A percentile compares a stretch with the other conserved stretches of the same genome.
Evolutionary conservation across 2,888 invertebrate species (phyloP).

Genomic region (Hemicrepidius hirtus): DNA sequence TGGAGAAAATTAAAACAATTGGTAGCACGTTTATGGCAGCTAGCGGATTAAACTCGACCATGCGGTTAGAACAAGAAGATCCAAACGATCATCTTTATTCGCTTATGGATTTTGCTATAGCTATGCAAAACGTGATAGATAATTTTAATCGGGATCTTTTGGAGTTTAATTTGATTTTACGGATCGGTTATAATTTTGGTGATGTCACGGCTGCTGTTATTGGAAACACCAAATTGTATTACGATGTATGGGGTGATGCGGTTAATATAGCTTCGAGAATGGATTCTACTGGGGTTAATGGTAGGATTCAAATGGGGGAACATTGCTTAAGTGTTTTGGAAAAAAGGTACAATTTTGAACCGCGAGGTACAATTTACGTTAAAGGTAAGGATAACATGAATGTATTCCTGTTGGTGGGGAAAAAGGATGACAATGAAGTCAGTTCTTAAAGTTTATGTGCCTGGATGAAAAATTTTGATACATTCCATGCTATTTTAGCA

Average conservation of each 20-base stretch:
- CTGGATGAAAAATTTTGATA: constrained; percentile 42
- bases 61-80: constrained; percentile 80
- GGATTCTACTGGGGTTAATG: constrained; percentile 96
- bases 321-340: constrained; percentile 83
- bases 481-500: constrained; percentile 38
- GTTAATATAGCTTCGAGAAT: constrained; percentile 98
- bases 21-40: constrained; percentile 99
- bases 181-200: constrained; percentile 94
- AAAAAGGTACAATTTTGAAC: constrained; percentile 88
- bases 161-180: constrained; percentile 90
- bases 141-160: constrained; percentile 93
- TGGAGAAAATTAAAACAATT: constrained; percentile 98
- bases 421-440: constrained; percentile 58
- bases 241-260: constrained; percentile 99
- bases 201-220: constrained; percentile 98
- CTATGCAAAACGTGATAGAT: constrained; percentile 90
- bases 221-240: constrained; percentile 95
- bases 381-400: constrained; percentile 98
- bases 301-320: constrained; percentile 88
- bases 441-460: constrained; percentile 39
- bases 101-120: constrained; percentile 94
- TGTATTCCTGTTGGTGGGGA: constrained; percentile 83
- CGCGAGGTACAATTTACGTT: constrained; percentile 94
- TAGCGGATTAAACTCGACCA: constrained; percentile 91
- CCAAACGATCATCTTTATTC: constrained; percentile 88